Percentiles rank a stretch among this genome's conserved stretches.
Evolutionary conservation across 2,113 vertebrate genomes (phyloP).

Genomic region (Spheniscus mendiculus): DNA sequence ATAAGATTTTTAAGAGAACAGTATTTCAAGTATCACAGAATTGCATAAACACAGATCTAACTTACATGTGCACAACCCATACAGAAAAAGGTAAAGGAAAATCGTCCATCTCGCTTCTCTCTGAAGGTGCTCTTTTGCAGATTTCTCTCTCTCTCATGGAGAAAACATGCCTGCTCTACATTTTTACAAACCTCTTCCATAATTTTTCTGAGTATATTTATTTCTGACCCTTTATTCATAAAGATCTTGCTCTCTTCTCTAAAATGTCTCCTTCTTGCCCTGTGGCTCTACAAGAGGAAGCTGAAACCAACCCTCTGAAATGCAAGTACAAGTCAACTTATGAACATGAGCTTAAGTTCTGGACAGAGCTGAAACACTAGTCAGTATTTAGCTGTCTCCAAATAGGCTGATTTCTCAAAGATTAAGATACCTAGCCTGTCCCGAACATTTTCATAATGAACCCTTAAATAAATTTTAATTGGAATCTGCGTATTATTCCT

Average conservation of each 20-base stretch:
- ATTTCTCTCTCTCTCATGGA: neutral
- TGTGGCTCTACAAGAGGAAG: neutral
- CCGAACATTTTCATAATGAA: neutral
- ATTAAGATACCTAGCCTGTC: neutral
- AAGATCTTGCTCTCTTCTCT: neutral
- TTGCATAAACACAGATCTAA: neutral
- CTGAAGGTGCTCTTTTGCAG: neutral
- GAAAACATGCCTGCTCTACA: neutral
- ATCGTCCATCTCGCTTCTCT: neutral
- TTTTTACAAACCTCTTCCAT: neutral
- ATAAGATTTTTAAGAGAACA: neutral
- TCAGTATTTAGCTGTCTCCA: neutral
- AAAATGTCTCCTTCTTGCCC: neutral
- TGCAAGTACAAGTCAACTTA: neutral
- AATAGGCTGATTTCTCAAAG: neutral
- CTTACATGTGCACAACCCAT: fast-evolving
- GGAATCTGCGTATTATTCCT: neutral
- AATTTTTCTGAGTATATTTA: neutral
- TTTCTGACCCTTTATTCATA: neutral
- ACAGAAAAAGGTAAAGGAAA: neutral
- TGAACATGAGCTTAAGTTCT: neutral
- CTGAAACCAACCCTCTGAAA: neutral
- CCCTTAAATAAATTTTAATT: neutral
- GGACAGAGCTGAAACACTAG: neutral
- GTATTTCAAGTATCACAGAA: neutral